These are phyloP conservation scores for Pseudochirops corinnae DNA, from an alignment of 2,797 vertebrate genomes.

Conservation along the genomic window DNA sequence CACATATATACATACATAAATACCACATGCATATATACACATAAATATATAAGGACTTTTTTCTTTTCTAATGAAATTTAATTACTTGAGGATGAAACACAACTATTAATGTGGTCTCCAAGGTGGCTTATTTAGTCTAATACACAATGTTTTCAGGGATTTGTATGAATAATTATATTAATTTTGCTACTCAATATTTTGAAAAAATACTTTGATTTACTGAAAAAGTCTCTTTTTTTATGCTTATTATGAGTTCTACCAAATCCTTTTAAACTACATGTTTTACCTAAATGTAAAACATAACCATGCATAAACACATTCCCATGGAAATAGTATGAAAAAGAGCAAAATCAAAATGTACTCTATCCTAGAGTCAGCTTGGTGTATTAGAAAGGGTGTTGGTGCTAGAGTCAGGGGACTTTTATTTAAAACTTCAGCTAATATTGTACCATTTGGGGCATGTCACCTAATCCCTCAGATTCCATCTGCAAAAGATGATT, in stretches of 20 bases:
- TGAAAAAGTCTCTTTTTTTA: slow-evolving; percentile 13
- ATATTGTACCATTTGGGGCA: neutral
- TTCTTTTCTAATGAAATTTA: slow-evolving; percentile 56
- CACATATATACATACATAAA: neutral
- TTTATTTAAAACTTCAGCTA: neutral
- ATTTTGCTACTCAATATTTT: neutral
- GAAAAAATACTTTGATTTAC: slow-evolving; percentile 39
- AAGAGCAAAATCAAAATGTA: slow-evolving; percentile 27
- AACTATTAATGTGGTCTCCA: neutral
- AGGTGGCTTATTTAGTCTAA: slow-evolving; percentile 67
- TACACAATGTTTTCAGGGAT: neutral
- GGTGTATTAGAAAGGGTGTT: neutral
- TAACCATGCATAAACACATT: neutral
- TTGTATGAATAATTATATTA: slow-evolving; percentile 47
- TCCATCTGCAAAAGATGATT: neutral
- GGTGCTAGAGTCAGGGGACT: neutral
- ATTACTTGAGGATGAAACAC: slow-evolving; percentile 55
- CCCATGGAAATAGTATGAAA: neutral
- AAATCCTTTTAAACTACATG: neutral
- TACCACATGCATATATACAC: neutral
- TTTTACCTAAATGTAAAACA: slow-evolving; percentile 8
- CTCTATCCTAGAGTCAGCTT: slow-evolving; percentile 4
- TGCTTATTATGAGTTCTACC: neutral
- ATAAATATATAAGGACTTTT: neutral
- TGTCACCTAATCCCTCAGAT: neutral